Conservation (phyloP, 2,888 invertebrate species). For the Abrostola tripartita region DNA sequence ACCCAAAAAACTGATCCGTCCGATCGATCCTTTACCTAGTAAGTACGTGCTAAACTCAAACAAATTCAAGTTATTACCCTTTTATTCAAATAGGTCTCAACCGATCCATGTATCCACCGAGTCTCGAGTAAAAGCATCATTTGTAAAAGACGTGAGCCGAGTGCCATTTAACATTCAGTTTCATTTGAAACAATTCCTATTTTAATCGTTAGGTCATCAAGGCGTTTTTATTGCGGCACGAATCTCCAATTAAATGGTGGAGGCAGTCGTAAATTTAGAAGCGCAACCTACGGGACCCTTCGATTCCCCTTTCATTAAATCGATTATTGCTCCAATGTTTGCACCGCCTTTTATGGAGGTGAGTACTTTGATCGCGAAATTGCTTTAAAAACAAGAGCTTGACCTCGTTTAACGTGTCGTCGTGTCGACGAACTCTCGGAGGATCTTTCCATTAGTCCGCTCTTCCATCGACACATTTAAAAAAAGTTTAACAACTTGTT, state of each 20-base stretch:
- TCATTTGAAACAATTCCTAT: conserved; percentile 69
- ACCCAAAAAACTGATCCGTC: neutral
- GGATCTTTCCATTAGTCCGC: conserved; percentile 47
- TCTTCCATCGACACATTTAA: conserved; percentile 47
- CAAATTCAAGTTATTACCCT: conserved; percentile 49
- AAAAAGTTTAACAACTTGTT: conserved; percentile 47
- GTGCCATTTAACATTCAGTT: conserved; percentile 67
- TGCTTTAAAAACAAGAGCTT: conserved; percentile 79
- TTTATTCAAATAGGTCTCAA: conserved; percentile 56
- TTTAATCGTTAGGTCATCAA: conserved; percentile 81
- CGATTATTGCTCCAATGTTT: conserved; percentile 80
- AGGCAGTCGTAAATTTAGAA: conserved; percentile 83
- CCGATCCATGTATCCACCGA: conserved; percentile 43
- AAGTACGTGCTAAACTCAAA: conserved; percentile 30
- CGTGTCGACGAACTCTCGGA: conserved; percentile 56
- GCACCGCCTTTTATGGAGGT: conserved; percentile 77
- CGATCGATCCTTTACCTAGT: conserved; percentile 12
- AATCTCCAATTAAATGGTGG: conserved; percentile 83
- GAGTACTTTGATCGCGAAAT: conserved; percentile 78
- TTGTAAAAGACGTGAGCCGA: conserved; percentile 63
- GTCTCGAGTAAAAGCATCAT: conserved; percentile 62
- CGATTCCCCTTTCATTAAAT: conserved; percentile 85
- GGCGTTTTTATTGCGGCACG: conserved; percentile 82
- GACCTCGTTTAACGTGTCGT: conserved; percentile 63
- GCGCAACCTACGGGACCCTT: conserved; percentile 78